Evolutionary conservation across 2,113 vertebrate genomes (phyloP), one percentile per base, ranked within the genome.

Genomic region (Phocoena sinus): DNA sequence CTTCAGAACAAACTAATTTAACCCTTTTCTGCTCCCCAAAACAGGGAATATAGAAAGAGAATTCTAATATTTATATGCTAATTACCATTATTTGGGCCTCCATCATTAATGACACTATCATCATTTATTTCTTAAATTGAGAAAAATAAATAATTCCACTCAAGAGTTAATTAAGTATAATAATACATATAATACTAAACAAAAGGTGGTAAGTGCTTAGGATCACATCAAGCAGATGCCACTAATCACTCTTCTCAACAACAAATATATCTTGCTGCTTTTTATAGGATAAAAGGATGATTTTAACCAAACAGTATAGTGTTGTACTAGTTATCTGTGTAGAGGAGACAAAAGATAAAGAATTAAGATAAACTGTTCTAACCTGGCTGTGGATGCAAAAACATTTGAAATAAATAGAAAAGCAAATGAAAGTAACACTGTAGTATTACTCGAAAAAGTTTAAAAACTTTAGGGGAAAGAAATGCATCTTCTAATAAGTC

Each of bases 51-150:
- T 6, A 80, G 23, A 94, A 77, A 70, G 36, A 9, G 28, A 93
- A 86, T 65, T 87, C n/a, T 76, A 85, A 90, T 6, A 94, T 17
- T 13, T 83, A 90, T 11, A 70, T 65, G 53, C 26, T 70, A 91
- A 94, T 85, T 73, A 50, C 9, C 44, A 84, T 76, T 89, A 92
- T 44, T 80, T 89, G 82, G 58, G 21, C 36, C 41, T 95, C 36
- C 1, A 58, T 62, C 60, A 82, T 21, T 95, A 89, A 86, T 47
- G 8, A 91, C 17, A 77, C 15, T 70, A 91, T 82, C 8, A 85
- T 38, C 36, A 88, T 44, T 67, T 73, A 91, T 80, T 91, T 84
- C 77, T 89, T 95, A 91, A 94, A 97, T 36, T 60, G 8, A 71
- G 21, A 56, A 76, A 62, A 89, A 83, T 63, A 73, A 77, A 31